Evolutionary conservation across 2,888 invertebrate species (phyloP).

Genomic region (Seira musarum): DNA sequence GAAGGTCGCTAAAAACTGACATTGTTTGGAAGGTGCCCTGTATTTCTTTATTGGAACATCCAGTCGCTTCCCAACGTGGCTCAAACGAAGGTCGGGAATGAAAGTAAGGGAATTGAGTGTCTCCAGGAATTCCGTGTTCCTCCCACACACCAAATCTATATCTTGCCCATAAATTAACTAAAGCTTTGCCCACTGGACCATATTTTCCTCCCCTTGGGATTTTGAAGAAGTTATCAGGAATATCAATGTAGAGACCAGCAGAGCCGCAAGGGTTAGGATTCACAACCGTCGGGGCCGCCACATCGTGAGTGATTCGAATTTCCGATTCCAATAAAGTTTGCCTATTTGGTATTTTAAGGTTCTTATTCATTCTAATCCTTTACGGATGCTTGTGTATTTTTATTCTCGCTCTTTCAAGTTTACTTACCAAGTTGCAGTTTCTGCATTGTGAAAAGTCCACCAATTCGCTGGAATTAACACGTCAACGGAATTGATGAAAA

Average conservation of each 20-base stretch:
- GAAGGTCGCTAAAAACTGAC: no score
- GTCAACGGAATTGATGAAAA: constrained; percentile 64
- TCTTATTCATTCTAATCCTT: neutral
- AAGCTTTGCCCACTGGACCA: constrained; percentile 50
- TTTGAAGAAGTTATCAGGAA: constrained; percentile 62
- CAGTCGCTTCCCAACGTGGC: constrained; percentile 49
- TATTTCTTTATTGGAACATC: constrained; percentile 53
- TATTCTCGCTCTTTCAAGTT: no score
- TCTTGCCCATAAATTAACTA: constrained; percentile 61
- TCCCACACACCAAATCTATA: constrained; percentile 66
- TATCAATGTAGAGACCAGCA: constrained; percentile 61
- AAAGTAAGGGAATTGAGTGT: constrained; percentile 64
- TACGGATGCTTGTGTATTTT: no score
- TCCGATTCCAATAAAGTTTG: constrained; percentile 50
- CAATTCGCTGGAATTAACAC: constrained; percentile 64
- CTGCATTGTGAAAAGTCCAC: constrained; percentile 34
- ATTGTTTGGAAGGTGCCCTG: constrained; percentile 13
- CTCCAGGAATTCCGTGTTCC: constrained; percentile 64
- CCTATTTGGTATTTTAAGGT: constrained; percentile 33
- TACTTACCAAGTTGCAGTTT: constrained; percentile 58
- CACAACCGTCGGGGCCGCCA: constrained; percentile 56
- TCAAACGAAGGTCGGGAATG: constrained; percentile 38
- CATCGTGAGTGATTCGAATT: constrained; percentile 54
- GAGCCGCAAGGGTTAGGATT: constrained; percentile 66
- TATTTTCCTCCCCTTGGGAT: constrained; percentile 16